Base-by-base conservation (phyloP, 2,797 vertebrate species). In the Phoxinus dragarum region DNA sequence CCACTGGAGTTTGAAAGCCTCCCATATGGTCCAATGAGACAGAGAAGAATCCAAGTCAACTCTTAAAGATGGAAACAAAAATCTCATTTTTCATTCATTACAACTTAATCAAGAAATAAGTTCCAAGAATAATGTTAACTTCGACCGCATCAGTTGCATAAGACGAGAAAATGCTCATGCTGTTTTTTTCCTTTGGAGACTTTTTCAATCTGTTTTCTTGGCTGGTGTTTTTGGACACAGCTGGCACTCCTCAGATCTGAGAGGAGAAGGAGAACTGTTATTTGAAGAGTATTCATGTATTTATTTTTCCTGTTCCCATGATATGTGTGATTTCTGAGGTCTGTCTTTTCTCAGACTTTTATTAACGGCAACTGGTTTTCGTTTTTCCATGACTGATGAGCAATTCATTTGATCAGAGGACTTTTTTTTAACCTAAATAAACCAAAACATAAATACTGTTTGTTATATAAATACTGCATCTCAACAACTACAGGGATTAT, bases 161-260 rank as follows among this genome's bases (percentile, higher is more conserved):
- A 78, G 16, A 72, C 16, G 27, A 54, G 9, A 23, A 59, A 66
- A 75, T 40, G 27, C 17, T 66, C 21, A 38, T 38, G 31, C 36
- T 21, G 38, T 27, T 86, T 87, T 86, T 40, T 85, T 86, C 88
- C 89, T 89, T 91, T 94, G 93, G 92, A 93, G 94, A 91, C 88
- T 88, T 85, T 90, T 89, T 82, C 91, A 93, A 93, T 94, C 93
- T 91, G 76, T 79, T 86, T 77, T 90, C 89, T 94, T 93, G 94
- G 93, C 92, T 78, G 86, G 69, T 0, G 82, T 87, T 89, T 92
- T 81, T 85, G 92, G 87, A 90, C 90, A 89, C 94, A 95, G 94
- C 94, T 96, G 94, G 93, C 90, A 92, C 86, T 84, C 40, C 89
- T 96, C 94, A 94, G 86, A 92, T 94, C 86, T 64, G 81, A 87